Percentiles rank a stretch among this genome's conserved stretches.
These are phyloP conservation scores for Lathamus discolor DNA, from an alignment of 2,113 vertebrate species.

Conservation along the genomic window DNA sequence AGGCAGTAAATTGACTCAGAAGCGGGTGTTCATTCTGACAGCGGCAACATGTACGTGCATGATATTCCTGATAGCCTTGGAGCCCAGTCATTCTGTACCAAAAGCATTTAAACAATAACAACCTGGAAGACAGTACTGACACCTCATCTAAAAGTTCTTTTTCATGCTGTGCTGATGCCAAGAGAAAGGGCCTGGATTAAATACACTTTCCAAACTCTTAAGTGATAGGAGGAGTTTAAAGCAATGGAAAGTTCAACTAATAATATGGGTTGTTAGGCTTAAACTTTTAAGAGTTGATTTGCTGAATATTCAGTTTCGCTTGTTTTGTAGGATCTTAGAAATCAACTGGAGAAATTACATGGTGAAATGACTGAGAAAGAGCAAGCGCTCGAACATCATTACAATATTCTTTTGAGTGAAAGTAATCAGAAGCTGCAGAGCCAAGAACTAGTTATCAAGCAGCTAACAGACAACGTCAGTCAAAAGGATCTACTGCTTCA, in stretches of 20 bases:
- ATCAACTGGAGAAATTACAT: constrained; percentile 88
- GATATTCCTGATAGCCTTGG: background rate
- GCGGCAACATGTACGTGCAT: background rate
- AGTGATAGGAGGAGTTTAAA: background rate
- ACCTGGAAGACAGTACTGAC: background rate
- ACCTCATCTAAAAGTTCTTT: background rate
- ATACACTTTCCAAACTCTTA: background rate
- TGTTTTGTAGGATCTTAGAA: constrained; percentile 83
- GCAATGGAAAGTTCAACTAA: background rate
- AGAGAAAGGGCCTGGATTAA: background rate
- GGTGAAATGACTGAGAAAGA: constrained; percentile 83
- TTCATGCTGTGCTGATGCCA: background rate
- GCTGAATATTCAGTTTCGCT: background rate
- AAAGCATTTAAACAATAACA: background rate
- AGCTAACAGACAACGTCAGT: constrained; percentile 75
- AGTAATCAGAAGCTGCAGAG: constrained; percentile 78
- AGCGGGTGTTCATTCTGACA: background rate
- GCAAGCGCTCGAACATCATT: constrained; percentile 79
- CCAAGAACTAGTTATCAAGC: constrained; percentile 81
- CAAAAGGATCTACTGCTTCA: constrained; percentile 86
- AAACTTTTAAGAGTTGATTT: constrained; percentile 22
- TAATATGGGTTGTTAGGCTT: background rate
- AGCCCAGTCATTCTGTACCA: background rate
- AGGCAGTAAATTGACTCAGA: constrained; percentile 22
- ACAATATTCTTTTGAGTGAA: constrained; percentile 79